phyloP scores from a whole-genome alignment of 2,888 invertebrate species.

The Calephelis perditalis region DNA sequence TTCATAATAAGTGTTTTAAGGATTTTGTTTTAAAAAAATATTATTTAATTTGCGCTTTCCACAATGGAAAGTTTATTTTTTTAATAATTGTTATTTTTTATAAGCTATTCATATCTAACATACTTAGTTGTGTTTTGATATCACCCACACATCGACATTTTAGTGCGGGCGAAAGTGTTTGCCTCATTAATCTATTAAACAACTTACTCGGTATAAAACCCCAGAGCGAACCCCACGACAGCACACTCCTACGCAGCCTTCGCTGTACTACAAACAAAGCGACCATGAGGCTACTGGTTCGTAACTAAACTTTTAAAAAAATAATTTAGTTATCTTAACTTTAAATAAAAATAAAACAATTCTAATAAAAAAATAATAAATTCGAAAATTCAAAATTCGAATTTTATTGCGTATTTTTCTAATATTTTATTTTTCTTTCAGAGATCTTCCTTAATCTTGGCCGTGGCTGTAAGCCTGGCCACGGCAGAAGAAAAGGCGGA shows the following conservation, averaged over 20 bases:
- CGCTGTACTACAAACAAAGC: conserved; percentile 69
- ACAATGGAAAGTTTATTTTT: no score
- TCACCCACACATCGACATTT: conserved; percentile 42
- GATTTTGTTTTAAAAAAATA: no score
- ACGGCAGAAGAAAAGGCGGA: conserved; percentile 76
- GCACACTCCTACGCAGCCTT: conserved; percentile 68
- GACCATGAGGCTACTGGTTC: conserved; percentile 74
- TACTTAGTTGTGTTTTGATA: conserved; percentile 18
- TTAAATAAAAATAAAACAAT: conserved; percentile 21
- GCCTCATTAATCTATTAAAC: conserved; percentile 59
- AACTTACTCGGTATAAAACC: conserved; percentile 63
- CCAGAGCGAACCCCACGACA: conserved; percentile 34
- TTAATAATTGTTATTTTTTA: no score
- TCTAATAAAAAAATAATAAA: conserved; percentile 1
- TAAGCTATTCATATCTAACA: not conserved
- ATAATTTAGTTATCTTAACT: not conserved
- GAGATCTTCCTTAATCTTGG: conserved; percentile 71
- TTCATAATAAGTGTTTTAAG: no score
- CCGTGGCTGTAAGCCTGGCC: conserved; percentile 75
- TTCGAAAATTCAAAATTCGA: not conserved
- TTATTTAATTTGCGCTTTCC: no score
- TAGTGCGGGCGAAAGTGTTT: conserved; percentile 65
- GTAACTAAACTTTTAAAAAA: conserved; percentile 36
- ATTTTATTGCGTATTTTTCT: not conserved
- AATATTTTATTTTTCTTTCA: conserved; percentile 40